These are phyloP conservation scores for Drosophila eugracilis DNA, from an alignment of 1,140 invertebrate species.

Conservation along the genomic window DNA sequence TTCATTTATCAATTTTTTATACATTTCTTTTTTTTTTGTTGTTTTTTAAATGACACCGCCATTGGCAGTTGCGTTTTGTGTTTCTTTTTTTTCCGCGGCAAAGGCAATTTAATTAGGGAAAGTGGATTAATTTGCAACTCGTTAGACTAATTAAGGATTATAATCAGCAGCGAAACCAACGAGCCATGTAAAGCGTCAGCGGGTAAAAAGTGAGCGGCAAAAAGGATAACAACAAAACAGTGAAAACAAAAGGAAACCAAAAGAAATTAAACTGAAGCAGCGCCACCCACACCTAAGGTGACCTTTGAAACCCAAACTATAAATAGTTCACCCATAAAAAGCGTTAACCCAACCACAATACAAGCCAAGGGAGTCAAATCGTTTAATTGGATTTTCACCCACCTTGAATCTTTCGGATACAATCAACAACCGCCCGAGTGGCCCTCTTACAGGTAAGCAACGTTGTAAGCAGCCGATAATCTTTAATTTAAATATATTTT, in stretches of 20 bases:
- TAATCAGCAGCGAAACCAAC: conserved; percentile 57
- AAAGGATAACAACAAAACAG: conserved; percentile 61
- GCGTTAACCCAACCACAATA: conserved; percentile 18
- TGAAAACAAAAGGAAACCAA: conserved; percentile 57
- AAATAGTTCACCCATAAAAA: conserved; percentile 45
- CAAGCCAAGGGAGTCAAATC: conserved; percentile 19
- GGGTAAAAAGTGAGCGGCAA: conserved; percentile 28
- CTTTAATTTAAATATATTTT: conserved; percentile 3
- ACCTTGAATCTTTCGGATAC: conserved; percentile 50
- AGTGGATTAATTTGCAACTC: conserved; percentile 85
- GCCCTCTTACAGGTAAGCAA: conserved; percentile 56
- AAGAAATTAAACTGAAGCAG: conserved; percentile 34
- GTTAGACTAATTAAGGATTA: conserved; percentile 85
- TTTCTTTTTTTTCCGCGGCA: conserved; percentile 33
- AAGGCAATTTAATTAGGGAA: conserved; percentile 83
- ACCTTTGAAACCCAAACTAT: conserved; percentile 57
- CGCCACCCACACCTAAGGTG: conserved; percentile 25
- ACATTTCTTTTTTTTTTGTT: conserved; percentile 24
- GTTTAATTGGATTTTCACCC: conserved; percentile 73
- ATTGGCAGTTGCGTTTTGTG: conserved; percentile 17
- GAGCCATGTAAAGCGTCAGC: conserved; percentile 42
- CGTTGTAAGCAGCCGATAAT: background rate
- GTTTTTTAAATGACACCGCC: conserved; percentile 14
- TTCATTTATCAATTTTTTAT: conserved; percentile 23
- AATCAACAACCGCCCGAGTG: conserved; percentile 32